Conservation (phyloP, 2,888 invertebrate species). For the Rugalucina vietnamica region DNA sequence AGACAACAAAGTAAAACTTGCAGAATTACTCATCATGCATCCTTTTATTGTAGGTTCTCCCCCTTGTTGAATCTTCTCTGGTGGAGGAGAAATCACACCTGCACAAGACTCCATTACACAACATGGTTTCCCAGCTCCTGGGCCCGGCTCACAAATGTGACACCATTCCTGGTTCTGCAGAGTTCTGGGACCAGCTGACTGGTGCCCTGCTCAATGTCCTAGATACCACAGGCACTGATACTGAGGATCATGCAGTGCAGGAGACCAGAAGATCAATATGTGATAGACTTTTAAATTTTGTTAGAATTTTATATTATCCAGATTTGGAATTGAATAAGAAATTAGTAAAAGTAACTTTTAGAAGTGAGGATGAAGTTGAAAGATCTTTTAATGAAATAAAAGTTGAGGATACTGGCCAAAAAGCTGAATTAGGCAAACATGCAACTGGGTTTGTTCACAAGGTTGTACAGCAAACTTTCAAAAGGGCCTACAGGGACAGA, state of each 20-base stretch:
- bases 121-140: slow-evolving; percentile 62
- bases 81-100: slow-evolving; percentile 70
- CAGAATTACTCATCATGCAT: too few species aligned
- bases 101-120: slow-evolving; percentile 72
- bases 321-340: slow-evolving; percentile 51
- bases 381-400: slow-evolving; percentile 24
- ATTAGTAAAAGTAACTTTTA: slow-evolving; percentile 61
- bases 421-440: neutral
- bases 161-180: slow-evolving; percentile 10
- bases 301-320: slow-evolving; percentile 62
- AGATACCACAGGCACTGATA: neutral
- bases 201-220: slow-evolving; percentile 51
- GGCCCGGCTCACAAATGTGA: neutral
- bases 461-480: slow-evolving; percentile 63
- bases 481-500: slow-evolving; percentile 58
- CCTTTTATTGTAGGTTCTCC: slow-evolving; percentile 71
- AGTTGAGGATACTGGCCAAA: neutral
- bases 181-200: slow-evolving; percentile 64
- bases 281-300: slow-evolving; percentile 57
- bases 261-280: slow-evolving; percentile 39
- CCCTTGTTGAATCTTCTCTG: slow-evolving; percentile 77
- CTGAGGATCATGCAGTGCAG: slow-evolving; percentile 23
- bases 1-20: too few species aligned
- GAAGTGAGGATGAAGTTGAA: slow-evolving; percentile 23
- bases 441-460: slow-evolving; percentile 57